Conservation (phyloP, 2,113 vertebrate genomes). For the Lepus timidus region DNA sequence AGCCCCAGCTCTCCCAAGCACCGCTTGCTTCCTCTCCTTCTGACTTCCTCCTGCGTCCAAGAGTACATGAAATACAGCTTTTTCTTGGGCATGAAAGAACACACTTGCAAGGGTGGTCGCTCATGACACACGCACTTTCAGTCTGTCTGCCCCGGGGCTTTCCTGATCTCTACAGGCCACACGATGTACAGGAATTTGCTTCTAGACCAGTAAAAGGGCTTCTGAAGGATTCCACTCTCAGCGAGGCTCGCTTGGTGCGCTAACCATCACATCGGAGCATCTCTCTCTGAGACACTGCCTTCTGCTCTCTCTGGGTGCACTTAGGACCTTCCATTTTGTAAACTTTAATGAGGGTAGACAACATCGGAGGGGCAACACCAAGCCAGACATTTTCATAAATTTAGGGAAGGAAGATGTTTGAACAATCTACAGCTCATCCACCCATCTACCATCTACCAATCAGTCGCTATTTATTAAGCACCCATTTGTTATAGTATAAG, state of each 20-base stretch:
- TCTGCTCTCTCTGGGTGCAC: neutral
- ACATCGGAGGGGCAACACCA: neutral
- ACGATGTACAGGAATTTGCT: neutral
- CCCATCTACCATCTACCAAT: too few relatives aligned
- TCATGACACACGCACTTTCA: neutral
- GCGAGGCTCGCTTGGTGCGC: neutral
- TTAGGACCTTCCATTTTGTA: neutral
- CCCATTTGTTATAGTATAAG: neutral
- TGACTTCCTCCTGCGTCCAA: neutral
- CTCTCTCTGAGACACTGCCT: neutral
- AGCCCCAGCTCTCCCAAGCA: neutral
- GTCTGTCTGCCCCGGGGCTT: neutral
- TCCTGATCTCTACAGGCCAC: neutral
- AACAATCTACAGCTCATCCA: neutral
- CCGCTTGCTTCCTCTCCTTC: neutral
- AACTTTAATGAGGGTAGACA: neutral
- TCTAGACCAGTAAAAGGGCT: conserved; percentile 1
- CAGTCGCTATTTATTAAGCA: neutral
- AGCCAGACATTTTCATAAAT: neutral
- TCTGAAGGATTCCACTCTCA: neutral
- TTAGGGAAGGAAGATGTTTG: neutral
- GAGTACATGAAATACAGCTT: neutral
- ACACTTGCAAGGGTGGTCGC: neutral
- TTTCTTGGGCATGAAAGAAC: neutral
- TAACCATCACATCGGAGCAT: accelerated